Evolutionary conservation across 2,888 invertebrate genomes (phyloP), one percentile per base, ranked within the genome.

Genomic region (Apamea sordens): DNA sequence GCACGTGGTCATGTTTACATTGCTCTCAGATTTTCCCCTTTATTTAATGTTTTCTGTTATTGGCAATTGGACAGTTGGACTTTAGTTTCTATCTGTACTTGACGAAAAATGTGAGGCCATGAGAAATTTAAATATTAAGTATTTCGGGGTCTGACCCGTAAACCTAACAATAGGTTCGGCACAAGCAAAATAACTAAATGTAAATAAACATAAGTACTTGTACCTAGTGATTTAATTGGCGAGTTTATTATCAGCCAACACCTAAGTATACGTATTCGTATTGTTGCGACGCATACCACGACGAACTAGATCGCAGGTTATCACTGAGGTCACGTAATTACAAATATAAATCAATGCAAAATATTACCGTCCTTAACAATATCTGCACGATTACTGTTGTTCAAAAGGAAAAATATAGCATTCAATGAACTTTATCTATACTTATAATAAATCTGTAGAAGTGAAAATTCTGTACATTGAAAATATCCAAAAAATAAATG

Each of bases 221-320:
- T 24, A n/a, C 11, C 15, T 24, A 63, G 56, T n/a, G 28, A 44
- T 7, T 79, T 47, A 5, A 47, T 47, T 47, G 47, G 47, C 15
- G 47, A 15, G 47, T 47, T 70, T 41, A 53, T 64, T 41, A 69
- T 77, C 71, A 76, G 69, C 71, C 83, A 82, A 76, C 84, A 80
- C 76, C 59, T 83, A 79, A 56, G 11, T 64, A 64, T 83, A 89
- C 32, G 50, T 83, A 77, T 75, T 76, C 44, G 74, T 67, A 80
- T 84, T 79, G 73, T 82, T 82, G 77, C 84, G 77, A 82, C 74
- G 81, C 80, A 71, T 64, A 56, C 76, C 70, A 61, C 75, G 73
- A 76, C 63, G 36, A 82, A 70, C 74, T 87, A 84, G 79, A 80
- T 71, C 77, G 72, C 56, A 83, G 89, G 88, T 90, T 90, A 90